Evolutionary conservation across 2,797 vertebrate genomes (phyloP).

Genomic region (Cryptoprocta ferox): DNA sequence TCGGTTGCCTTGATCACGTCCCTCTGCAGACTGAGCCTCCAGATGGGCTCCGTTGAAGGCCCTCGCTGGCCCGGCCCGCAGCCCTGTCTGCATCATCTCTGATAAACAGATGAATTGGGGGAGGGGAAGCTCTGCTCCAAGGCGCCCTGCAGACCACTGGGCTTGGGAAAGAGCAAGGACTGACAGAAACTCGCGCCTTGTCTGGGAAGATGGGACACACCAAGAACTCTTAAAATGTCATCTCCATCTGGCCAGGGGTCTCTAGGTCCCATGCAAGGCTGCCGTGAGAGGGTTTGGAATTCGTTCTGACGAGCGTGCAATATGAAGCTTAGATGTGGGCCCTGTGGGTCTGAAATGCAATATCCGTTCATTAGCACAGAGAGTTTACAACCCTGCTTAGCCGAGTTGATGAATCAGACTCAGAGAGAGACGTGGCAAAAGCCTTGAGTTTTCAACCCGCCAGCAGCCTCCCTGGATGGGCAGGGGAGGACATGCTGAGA

Average conservation of each 20-base stretch:
- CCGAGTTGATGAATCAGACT: not conserved
- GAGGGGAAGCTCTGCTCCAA: not conserved
- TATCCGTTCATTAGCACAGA: not conserved
- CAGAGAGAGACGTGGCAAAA: not conserved
- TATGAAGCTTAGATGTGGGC: not conserved
- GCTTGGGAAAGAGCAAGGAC: not conserved
- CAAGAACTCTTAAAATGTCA: not conserved
- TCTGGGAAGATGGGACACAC: not conserved
- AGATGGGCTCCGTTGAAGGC: not conserved
- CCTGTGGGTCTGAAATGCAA: constrained; percentile 60
- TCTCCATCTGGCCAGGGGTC: not conserved
- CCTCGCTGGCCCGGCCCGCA: not conserved
- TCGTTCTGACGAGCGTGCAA: constrained; percentile 37
- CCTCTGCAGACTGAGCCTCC: not conserved
- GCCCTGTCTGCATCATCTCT: not conserved
- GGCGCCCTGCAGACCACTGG: not conserved
- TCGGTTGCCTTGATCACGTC: not conserved
- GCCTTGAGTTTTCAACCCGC: not conserved
- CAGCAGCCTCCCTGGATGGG: not conserved
- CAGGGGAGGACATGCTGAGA: not conserved
- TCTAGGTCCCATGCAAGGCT: not conserved
- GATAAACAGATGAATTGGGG: not conserved
- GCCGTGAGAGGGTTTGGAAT: not conserved
- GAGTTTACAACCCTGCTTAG: constrained; percentile 33
- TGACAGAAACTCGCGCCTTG: not conserved